Evolutionary conservation across 1,140 invertebrate genomes (phyloP).

Genomic region (Zaprionus vittiger): DNA sequence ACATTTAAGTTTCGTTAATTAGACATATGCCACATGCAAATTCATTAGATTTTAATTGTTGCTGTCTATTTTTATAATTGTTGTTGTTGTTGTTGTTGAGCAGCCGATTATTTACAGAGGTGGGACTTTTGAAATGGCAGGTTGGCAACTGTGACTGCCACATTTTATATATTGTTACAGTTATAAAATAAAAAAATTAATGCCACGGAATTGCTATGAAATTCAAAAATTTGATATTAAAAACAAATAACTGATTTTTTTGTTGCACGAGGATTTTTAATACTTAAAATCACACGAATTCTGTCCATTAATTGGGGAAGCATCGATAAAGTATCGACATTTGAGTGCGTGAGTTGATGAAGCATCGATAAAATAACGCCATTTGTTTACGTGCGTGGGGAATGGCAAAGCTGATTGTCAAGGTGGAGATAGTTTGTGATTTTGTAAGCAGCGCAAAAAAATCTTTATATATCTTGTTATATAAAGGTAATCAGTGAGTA

Average conservation of each 20-base stretch:
- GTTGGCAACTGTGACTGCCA: not conserved
- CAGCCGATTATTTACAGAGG: not conserved
- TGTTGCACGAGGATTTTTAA: no score
- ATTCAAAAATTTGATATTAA: no score
- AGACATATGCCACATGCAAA: not conserved
- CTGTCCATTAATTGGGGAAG: not conserved
- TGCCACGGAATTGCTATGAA: no score
- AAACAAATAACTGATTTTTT: no score
- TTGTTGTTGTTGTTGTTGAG: constrained; percentile 5
- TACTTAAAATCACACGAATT: no score
- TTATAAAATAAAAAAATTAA: not conserved
- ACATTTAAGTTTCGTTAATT: not conserved
- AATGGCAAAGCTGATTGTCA: not conserved
- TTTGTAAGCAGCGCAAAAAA: not conserved
- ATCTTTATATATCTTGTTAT: not conserved
- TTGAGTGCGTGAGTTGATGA: no score
- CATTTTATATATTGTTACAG: not conserved
- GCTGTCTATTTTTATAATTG: not conserved
- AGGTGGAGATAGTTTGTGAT: not conserved
- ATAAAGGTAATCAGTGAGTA: not conserved
- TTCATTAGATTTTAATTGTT: constrained; percentile 4
- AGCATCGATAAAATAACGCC: not conserved
- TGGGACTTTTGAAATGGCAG: not conserved
- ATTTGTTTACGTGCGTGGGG: not conserved
- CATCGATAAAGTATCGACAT: not conserved